Base-by-base conservation (phyloP, 2,113 vertebrate species). In the Corydoras maculifer region DNA sequence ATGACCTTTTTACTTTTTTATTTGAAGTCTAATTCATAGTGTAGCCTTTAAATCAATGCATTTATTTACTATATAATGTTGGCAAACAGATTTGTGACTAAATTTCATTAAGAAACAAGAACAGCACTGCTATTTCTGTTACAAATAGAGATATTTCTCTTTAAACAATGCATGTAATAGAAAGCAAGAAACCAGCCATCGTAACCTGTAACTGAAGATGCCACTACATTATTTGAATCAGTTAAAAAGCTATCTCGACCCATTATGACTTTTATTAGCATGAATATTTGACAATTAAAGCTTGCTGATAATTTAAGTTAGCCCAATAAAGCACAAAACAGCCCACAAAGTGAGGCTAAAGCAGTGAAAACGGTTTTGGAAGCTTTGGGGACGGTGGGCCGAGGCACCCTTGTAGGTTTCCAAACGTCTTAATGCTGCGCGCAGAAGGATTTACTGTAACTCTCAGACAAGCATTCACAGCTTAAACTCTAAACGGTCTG, bases 381-480 rank as follows among this genome's bases (percentile, higher is more conserved):
- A 64, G 73, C 64, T 65, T 68, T 72, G 65, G 49, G 64, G 55
- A 63, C 29, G 70, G 62, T 64, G 49, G 67, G 48, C 73, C 35
- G 62, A 53, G 54, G 67, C 82, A 82, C 77, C 76, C 78, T 82
- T 86, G 84, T 77, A 86, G 86, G 82, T 90, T 89, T 87, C 83
- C 84, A 84, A 87, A 83, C 84, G 83, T 86, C 86, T 87, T 87
- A 87, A 83, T 73, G 83, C 83, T 87, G 81, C 72, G 72, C 84
- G 86, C 84, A 84, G 84, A 86, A 87, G 86, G 87, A 90, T 87
- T 90, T 89, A 88, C 87, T 86, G 88, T 89, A 88, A 89, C 86
- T 86, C 85, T 90, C 86, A 87, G 85, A 89, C 90, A 89, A 87
- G 86, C 88, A 84, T 88, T 90, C 89, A 89, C 88, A 89, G 86